phyloP scores from a whole-genome alignment of 2,888 invertebrate genomes.

The Chesias legatella region DNA sequence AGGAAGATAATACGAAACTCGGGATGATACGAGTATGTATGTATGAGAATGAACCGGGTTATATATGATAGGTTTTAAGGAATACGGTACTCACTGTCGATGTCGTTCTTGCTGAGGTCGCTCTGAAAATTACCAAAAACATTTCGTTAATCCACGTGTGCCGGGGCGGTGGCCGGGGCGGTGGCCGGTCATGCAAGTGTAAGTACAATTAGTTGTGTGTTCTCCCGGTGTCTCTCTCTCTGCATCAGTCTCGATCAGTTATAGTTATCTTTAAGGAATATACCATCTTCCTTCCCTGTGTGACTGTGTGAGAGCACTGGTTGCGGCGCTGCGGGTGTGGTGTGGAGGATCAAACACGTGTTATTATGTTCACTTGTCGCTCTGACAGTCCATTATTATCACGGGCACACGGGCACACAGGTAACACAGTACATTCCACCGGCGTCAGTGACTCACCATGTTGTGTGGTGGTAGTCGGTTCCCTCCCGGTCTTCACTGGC shows the following conservation, averaged over 20 bases:
- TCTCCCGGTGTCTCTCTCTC: slow-evolving; percentile 49
- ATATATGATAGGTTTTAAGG: slow-evolving; percentile 10
- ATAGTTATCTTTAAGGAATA: slow-evolving; percentile 33
- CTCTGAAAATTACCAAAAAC: slow-evolving; percentile 85
- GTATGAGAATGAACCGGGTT: too few species aligned
- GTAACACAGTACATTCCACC: too few species aligned
- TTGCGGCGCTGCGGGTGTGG: slow-evolving; percentile 34
- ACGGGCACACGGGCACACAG: slow-evolving; percentile 73
- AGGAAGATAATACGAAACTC: too few species aligned
- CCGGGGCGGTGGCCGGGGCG: too few species aligned
- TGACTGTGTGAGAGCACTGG: slow-evolving; percentile 62
- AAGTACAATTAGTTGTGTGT: slow-evolving; percentile 52
- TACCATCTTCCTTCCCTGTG: slow-evolving; percentile 62
- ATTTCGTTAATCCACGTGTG: slow-evolving; percentile 66
- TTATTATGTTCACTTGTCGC: slow-evolving; percentile 54
- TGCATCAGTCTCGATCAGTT: slow-evolving; percentile 43
- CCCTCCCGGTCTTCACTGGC: slow-evolving; percentile 85
- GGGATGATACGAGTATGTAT: too few species aligned
- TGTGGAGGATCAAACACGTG: slow-evolving; percentile 46
- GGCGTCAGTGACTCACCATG: slow-evolving; percentile 82
- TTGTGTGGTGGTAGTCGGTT: slow-evolving; percentile 83
- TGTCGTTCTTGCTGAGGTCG: slow-evolving; percentile 91
- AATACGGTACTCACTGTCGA: slow-evolving; percentile 91
- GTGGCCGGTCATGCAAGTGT: slow-evolving; percentile 45
- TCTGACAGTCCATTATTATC: slow-evolving; percentile 61